A percentile compares a stretch with the other conserved stretches of the same genome.
Evolutionary conservation across 2,113 vertebrate species (phyloP).

Genomic region (Ceyx margarethae): DNA sequence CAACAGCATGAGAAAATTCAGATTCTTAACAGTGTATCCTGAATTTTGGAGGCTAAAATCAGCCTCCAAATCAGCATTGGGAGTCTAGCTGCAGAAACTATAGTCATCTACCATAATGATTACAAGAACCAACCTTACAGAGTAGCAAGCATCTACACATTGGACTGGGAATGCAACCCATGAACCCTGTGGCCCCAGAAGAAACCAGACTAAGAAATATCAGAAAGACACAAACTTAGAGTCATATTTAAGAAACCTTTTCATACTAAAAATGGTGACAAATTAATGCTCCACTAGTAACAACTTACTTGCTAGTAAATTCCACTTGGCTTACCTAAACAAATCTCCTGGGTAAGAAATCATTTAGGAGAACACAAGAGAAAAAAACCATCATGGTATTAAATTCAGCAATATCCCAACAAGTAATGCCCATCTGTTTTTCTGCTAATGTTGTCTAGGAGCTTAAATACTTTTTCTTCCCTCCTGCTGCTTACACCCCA

Average conservation of each 20-base stretch:
- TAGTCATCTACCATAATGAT: not conserved
- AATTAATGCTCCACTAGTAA: not conserved
- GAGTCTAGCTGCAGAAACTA: not conserved
- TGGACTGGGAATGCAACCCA: not conserved
- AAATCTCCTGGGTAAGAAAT: conserved; percentile 7
- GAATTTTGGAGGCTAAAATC: not conserved
- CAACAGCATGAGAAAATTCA: not conserved
- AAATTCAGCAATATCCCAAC: not conserved
- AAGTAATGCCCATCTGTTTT: not conserved
- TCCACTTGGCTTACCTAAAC: not conserved
- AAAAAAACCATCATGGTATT: not conserved
- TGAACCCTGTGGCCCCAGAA: not conserved
- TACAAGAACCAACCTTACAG: not conserved
- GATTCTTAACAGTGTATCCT: not conserved
- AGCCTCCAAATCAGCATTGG: not conserved
- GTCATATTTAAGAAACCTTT: not conserved
- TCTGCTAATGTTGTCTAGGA: not conserved
- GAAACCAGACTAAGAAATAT: not conserved
- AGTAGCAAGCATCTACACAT: not conserved
- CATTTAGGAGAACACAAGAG: not conserved
- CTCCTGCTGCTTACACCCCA: not conserved
- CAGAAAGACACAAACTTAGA: not conserved
- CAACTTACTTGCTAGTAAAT: not conserved
- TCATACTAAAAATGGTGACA: not conserved
- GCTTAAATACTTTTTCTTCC: not conserved